Evolutionary conservation across 2,888 invertebrate species (phyloP), one percentile per base, ranked within the genome.

Genomic region (Melieria omissa): DNA sequence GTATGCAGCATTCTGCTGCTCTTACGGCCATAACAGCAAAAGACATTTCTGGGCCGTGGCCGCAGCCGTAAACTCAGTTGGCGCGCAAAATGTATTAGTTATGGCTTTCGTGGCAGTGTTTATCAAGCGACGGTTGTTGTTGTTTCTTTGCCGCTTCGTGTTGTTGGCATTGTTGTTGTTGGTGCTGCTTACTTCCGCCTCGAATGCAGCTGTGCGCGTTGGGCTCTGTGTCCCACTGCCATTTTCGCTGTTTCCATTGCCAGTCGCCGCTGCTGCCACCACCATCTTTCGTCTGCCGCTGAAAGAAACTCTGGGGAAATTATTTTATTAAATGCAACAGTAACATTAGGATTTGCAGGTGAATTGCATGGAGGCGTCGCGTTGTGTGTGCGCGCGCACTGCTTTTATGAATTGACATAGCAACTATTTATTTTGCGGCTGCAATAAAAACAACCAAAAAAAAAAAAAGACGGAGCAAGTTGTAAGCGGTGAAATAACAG

Each of bases 291-390:
- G 47, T 46, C 49, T 61, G 60, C 44, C 46, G 65, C 12, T 46
- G 62, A 65, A 46, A 60, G 64, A 71, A 77, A 74, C 77, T 76
- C 76, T 73, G 66, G 78, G 78, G 78, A 78, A 78, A 78, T 78
- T 77, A 78, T 77, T 75, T 77, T 78, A 78, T 78, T 78, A 78
- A 78, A 78, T 77, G 76, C 71, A 78, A 72, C 78, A 77, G 76
- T 75, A 77, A 75, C 74, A 77, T 78, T 77, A 75, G 76, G 77
- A 78, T 78, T 29, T 76, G 75, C 75, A 76, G 75, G 69, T 68
- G 72, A 75, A 70, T 73, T 72, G 68, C 71, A 65, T 70, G 70
- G 58, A 70, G 65, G 60, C 65, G 49, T 71, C 65, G 65, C 71
- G 16, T 16, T 16, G 16, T 16, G 16, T 16, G 16, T 16, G 29